Percentiles rank a stretch among this genome's conserved stretches.
phyloP scores from a whole-genome alignment of 2,888 invertebrate genomes.

The Ormyrus nitidulus region DNA sequence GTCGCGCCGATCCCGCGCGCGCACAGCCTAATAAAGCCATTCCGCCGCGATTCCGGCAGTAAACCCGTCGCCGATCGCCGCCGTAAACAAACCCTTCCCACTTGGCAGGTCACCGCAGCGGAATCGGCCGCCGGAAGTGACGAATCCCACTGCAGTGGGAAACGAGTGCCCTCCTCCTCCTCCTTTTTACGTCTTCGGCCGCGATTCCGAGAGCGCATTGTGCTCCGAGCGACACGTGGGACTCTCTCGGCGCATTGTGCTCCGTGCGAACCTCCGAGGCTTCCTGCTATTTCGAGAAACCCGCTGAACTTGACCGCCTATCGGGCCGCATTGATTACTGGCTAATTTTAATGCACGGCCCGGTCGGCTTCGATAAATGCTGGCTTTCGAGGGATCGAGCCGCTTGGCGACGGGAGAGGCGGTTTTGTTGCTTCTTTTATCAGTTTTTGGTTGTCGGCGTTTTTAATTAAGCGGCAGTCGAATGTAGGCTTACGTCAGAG shows the following conservation, averaged over 20 bases:
- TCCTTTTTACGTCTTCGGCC: neutral
- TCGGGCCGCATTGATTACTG: neutral
- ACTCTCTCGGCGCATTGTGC: neutral
- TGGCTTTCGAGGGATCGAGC: too few relatives aligned
- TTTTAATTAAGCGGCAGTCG: too few relatives aligned
- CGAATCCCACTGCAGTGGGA: slow-evolving; percentile 3
- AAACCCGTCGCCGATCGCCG: neutral
- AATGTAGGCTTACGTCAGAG: too few relatives aligned
- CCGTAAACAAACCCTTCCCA: too few relatives aligned
- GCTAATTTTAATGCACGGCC: neutral
- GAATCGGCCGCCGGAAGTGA: slow-evolving; percentile 17
- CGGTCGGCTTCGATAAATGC: too few relatives aligned
- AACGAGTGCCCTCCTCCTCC: neutral
- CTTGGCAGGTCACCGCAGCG: too few relatives aligned
- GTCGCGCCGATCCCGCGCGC: neutral
- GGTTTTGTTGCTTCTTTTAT: too few relatives aligned
- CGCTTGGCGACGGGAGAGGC: too few relatives aligned
- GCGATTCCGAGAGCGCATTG: slow-evolving; percentile 2
- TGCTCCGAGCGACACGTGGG: neutral
- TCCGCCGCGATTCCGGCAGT: neutral
- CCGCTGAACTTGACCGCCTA: slow-evolving; percentile 34
- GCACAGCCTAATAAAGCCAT: neutral
- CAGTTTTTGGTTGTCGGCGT: too few relatives aligned
- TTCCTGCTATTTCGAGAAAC: neutral
- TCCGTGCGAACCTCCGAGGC: too few relatives aligned